Base-by-base conservation (phyloP, 2,797 vertebrate species). In the Gallinago solitaria region DNA sequence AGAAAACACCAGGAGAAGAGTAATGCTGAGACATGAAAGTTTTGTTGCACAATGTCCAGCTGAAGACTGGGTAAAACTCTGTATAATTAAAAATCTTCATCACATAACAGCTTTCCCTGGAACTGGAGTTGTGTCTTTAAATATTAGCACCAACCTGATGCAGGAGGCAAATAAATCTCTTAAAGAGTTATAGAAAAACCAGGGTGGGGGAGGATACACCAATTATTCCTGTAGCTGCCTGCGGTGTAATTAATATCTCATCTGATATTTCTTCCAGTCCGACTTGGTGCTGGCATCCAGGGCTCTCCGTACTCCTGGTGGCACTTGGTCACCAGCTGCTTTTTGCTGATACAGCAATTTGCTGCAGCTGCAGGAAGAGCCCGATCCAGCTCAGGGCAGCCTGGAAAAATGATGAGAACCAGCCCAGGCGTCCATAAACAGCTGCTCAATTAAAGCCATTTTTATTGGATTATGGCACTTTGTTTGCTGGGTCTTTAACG, bases 61-160 rank as follows among this genome's bases (percentile, higher is more conserved):
- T 60, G 53, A 73, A 67, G 28, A 24, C 25, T 28, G 21, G 35
- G n/a, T 10, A 39, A 73, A 69, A 50, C 7, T 17, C 50, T 13
- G 5, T 5, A 1, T 59, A 63, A 59, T 59, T 81, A 48, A 17
- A 90, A 63, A 30, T 5, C 63, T 53, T 81, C 4, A 0, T 27
- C 63, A 13, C 0, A 0, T 51, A 37, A 57, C 8, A 60, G 24
- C 51, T 57, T 71, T 30, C 14, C 32, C 16, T 16, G 16, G 32
- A 48, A 30, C 11, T 2, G 0, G n/a, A 25, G 45, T 33, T 59
- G 2, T 12, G 9, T 17, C 33, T 74, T 5, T 25, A 37, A 48
- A 41, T 43, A 57, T 73, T 30, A 89, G 14, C 69, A 63, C 48
- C 48, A 51, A 81, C 11, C 16, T 51, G 17, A 37, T 27, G 57